Evolutionary conservation across 2,888 invertebrate species (phyloP).

Genomic region (Neelides folsomi): DNA sequence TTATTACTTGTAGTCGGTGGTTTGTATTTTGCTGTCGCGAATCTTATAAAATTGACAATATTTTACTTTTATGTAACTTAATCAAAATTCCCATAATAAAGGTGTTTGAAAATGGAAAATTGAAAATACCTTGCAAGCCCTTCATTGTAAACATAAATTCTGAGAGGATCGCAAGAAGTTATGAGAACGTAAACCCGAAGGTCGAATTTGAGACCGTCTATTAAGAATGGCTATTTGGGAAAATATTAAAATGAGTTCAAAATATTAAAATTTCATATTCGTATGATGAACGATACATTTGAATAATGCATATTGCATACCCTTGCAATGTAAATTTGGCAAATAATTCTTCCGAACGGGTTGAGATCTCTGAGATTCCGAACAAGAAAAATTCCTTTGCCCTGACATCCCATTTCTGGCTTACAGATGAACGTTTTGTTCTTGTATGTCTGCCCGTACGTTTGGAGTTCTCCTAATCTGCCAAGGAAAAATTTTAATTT

Average conservation of each 20-base stretch:
- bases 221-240: constrained; percentile 58
- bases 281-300: background rate
- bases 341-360: constrained; percentile 66
- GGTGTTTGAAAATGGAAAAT: too few species aligned
- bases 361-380: constrained; percentile 63
- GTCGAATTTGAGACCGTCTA: constrained; percentile 88
- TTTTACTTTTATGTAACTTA: too few species aligned
- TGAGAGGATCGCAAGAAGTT: constrained; percentile 76
- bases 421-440: constrained; percentile 75
- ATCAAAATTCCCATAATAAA: too few species aligned
- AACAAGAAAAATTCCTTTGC: constrained; percentile 74
- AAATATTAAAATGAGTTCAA: too few species aligned
- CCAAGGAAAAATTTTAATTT: constrained; percentile 8
- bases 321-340: constrained; percentile 60
- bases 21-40: constrained; percentile 76
- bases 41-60: constrained; percentile 47
- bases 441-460: constrained; percentile 55
- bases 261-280: background rate
- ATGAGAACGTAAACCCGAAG: constrained; percentile 74
- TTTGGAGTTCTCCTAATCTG: constrained; percentile 59
- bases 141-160: constrained; percentile 82
- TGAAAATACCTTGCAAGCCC: constrained; percentile 61
- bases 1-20: constrained; percentile 69
- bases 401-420: constrained; percentile 82
- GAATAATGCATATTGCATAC: constrained; percentile 38